Evolutionary conservation across 2,113 vertebrate species (phyloP).

Genomic region (Coracopsis vasa): DNA sequence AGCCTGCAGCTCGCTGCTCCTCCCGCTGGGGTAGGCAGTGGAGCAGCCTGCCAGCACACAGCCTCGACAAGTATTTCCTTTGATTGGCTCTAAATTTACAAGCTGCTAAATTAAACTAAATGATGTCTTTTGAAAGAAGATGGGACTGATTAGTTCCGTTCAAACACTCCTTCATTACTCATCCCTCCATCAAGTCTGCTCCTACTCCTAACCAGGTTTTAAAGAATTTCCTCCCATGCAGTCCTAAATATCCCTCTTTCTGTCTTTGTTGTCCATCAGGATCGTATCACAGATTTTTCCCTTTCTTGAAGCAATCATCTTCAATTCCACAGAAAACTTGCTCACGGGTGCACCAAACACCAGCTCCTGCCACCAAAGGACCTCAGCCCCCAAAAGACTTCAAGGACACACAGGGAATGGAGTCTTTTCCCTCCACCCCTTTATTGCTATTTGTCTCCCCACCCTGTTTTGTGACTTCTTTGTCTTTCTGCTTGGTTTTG

Average conservation of each 20-base stretch:
- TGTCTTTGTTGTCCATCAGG: background rate
- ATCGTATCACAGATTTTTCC: background rate
- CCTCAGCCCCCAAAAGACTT: background rate
- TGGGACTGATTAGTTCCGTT: conserved; percentile 69
- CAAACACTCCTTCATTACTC: conserved; percentile 63
- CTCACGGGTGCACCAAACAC: background rate
- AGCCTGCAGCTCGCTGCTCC: background rate
- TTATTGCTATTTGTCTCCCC: background rate
- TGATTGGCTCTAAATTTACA: conserved; percentile 68
- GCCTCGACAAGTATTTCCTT: conserved; percentile 38
- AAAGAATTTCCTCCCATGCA: conserved; percentile 3
- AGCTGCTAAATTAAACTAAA: conserved; percentile 63
- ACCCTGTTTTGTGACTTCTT: background rate
- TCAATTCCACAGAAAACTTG: background rate
- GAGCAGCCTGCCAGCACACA: conserved; percentile 37
- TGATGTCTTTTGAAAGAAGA: conserved; percentile 64
- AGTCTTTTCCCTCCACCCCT: background rate
- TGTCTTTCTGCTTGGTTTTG: background rate
- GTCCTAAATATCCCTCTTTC: background rate
- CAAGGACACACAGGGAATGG: rapidly evolving
- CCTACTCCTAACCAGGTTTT: conserved; percentile 54
- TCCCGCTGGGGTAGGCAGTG: background rate
- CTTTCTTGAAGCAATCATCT: background rate
- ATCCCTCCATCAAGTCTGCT: conserved; percentile 58
- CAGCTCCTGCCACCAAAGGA: background rate